Base-by-base conservation (phyloP, 2,888 invertebrate genomes). In the Euclidia mi region DNA sequence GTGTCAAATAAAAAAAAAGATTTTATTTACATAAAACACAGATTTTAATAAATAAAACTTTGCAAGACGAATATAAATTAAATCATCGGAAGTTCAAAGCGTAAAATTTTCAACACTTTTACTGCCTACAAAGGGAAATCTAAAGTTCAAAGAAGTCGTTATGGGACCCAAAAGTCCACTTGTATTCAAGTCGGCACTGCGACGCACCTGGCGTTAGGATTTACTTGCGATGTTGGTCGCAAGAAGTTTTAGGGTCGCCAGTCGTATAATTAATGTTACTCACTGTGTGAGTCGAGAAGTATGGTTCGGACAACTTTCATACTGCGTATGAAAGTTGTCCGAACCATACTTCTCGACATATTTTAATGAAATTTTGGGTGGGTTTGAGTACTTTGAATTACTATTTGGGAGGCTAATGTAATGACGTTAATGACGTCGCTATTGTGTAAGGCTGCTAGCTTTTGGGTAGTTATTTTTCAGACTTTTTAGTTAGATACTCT, bases 131-230 rank as follows among this genome's bases (percentile, higher is more conserved):
- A 59, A 58, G 31, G 56, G 47, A 65, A 71, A 65, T 56, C 47
- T 42, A 42, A 57, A 60, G 70, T 72, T 67, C 55, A 53, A 67
- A 66, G 57, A 62, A 62, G 71, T 71, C 73, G 63, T 73, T 67
- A 73, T 56, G 57, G 34, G 43, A 45, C 71, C 71, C 71, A 57
- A 73, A 68, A 68, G 74, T 68, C 61, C 51, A 58, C 65, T 68
- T 68, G 56, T 58, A 58, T 58, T 64, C 61, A 64, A 65, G 68
- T 50, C 49, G 55, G 68, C 43, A 46, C 56, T 74, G 64, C 64
- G 51, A 44, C 56, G 56, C 73, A 74, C 73, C 73, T 74, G 74
- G 41, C 64, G 65, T 62, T 34, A 65, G 49, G 52, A 73, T 72
- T 73, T 70, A 73, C 70, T 72, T 46, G 42, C 29, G 58, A 58